Base-by-base conservation (phyloP, 2,797 vertebrate species). In the Thaleichthys pacificus region DNA sequence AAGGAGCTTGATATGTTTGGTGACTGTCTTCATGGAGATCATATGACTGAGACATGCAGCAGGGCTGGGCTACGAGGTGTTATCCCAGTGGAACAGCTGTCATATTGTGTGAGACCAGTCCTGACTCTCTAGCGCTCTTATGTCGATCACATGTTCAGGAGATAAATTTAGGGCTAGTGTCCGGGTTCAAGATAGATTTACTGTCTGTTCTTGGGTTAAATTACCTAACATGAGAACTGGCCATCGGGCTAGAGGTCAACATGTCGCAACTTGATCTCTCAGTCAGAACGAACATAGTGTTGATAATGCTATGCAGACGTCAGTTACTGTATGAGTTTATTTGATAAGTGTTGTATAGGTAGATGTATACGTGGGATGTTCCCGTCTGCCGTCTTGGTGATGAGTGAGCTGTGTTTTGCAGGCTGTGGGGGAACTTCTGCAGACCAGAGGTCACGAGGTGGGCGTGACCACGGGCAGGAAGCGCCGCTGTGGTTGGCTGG, bases 391-490 rank as follows among this genome's bases (percentile, higher is more conserved):
- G 42, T 47, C 42, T 11, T 14, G 42, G 12, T 47, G 42, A 47
- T 47, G 42, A n/a, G 6, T 75, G 38, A 71, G 14, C 83, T 42
- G 69, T 76, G 60, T 47, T 67, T 5, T 69, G 0, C 56, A 99
- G 97, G 94, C 94, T 70, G 92, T 94, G 2, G 98, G 98, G 58
- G 95, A 97, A 67, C 92, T 99, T 75, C 92, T 99, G 77, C 97
- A 99, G 90, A 96, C 93, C 1, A 94, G 96, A 63, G 98, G 97
- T 86, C 96, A 97, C 0, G 98, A 99, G 66, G 96, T 97, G 85
- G 98, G 98, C 2, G 98, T 99, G 66, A 99, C 97, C 79, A 99
- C 98, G 0, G 97, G 98, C 86, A 94, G 98, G 86, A 99, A 99
- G 89, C 90, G 98, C 2, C 96, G 98, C 79, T 99, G 98, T 5